phyloP scores from a whole-genome alignment of 2,113 vertebrate genomes.

The Tympanuchus pallidicinctus region DNA sequence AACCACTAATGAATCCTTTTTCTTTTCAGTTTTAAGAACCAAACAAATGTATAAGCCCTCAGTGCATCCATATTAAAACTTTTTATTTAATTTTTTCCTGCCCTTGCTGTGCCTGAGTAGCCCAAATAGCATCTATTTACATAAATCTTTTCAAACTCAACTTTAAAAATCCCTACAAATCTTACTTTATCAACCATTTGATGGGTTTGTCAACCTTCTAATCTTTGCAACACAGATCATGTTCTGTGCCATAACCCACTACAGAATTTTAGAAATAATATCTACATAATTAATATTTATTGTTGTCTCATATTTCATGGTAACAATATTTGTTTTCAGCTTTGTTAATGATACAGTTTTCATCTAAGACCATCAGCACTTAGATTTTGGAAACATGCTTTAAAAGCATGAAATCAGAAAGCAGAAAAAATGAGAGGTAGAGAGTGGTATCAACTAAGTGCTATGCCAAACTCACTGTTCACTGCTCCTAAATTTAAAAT shows the following conservation, averaged over 20 bases:
- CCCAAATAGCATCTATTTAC: not conserved
- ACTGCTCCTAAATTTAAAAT: conserved; percentile 77
- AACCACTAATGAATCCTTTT: not conserved
- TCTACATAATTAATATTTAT: not conserved
- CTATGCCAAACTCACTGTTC: conserved; percentile 50
- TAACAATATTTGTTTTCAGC: not conserved
- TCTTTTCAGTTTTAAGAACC: not conserved
- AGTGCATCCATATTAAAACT: not conserved
- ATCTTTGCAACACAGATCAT: not conserved
- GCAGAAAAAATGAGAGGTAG: conserved; percentile 53
- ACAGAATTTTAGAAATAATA: not conserved
- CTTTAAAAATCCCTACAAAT: not conserved
- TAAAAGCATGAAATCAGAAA: conserved; percentile 33
- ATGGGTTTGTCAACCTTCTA: not conserved
- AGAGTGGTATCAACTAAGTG: conserved; percentile 8
- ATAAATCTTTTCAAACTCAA: not conserved
- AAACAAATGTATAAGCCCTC: not conserved
- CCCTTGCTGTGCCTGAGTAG: not conserved
- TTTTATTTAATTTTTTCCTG: not conserved
- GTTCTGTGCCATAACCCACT: not conserved
- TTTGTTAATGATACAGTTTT: conserved; percentile 8
- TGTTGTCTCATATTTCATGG: not conserved
- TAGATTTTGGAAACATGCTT: conserved; percentile 37
- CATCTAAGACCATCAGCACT: not conserved
- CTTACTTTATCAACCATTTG: not conserved